Evolutionary conservation across 2,113 vertebrate genomes (phyloP), one percentile per base, ranked within the genome.

Genomic region (Scalopus aquaticus): DNA sequence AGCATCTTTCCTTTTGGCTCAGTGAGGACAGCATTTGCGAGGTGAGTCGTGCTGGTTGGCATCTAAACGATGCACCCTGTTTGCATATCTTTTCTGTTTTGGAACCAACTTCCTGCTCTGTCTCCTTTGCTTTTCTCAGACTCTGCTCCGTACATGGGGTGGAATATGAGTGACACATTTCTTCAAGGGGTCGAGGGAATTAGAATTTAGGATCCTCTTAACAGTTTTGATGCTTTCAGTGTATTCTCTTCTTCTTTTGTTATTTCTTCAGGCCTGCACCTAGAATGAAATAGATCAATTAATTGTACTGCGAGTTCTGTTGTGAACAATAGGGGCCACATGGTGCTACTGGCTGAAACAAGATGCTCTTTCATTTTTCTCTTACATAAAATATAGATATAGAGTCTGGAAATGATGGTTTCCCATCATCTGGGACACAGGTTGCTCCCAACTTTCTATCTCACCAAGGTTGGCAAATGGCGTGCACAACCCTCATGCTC

Each of bases 1-100:
- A 69, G 28, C 10, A 39, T 62, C 70, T 84, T 94, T 84, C 37
- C 74, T 83, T 84, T 93, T 87, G 87, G 90, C 46, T 95, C 51
- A 46, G 28, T 32, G 32, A 95, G 65, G 60, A 44, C 35, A 56
- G 28, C 24, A 9, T 65, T 83, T 42, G 26, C 26, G 58, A 89
- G 20, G 28, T 35, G 49, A 91, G 78, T 86, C 79, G 60, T 2
- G 0, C 6, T 39, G 62, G 26, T 60, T 37, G 26, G 17, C 12
- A 65, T 74, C 49, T 58, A 30, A 87, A n/a, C 17, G 32, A n/a
- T 24, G 65, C 16, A 76, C 32, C 20, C 3, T 24, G 46, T 90
- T n/a, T 28, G 56, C 17, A 22, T 1, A 9, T 72, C 19, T 39
- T 56, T 85, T 70, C 51, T 56, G 26, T 56, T 69, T 93, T 72